Percentiles rank a stretch among this genome's conserved stretches.
Conservation (phyloP, 2,888 invertebrate genomes). For the Copidosoma aretas region DNA sequence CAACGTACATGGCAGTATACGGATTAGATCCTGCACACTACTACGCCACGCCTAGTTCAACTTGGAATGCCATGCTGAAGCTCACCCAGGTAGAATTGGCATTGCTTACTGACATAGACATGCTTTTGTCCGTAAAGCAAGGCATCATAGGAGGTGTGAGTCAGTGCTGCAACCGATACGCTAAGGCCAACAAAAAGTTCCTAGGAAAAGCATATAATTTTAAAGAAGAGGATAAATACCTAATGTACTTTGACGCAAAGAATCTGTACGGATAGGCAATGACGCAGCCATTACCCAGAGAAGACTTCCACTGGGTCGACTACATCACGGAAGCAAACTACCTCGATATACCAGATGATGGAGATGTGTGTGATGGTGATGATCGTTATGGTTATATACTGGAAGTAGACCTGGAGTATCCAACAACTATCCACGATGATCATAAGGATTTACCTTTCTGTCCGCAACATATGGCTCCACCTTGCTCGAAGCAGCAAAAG, state of each 20-base stretch:
- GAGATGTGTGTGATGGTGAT: background rate
- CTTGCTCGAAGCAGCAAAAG: conserved; percentile 25
- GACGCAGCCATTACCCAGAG: conserved; percentile 33
- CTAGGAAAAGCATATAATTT: background rate
- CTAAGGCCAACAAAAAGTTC: conserved; percentile 1
- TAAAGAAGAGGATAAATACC: no score
- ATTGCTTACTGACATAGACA: conserved; percentile 19
- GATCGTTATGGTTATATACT: conserved; percentile 29
- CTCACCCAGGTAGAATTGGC: no score
- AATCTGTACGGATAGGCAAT: no score
- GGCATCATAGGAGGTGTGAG: background rate
- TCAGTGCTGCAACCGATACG: conserved; percentile 10
- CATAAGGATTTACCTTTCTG: conserved; percentile 43
- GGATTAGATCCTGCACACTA: conserved; percentile 30
- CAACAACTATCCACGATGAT: conserved; percentile 45
- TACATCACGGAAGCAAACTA: conserved; percentile 36
- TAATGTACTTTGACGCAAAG: no score
- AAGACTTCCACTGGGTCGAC: background rate
- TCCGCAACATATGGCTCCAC: background rate
- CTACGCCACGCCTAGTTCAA: conserved; percentile 41
- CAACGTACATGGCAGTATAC: background rate
- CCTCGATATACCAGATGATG: conserved; percentile 5
- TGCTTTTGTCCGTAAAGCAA: conserved; percentile 37
- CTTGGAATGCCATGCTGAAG: conserved; percentile 34
- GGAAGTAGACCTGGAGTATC: conserved; percentile 33